Percentiles rank a stretch among this genome's conserved stretches.
Evolutionary conservation across 2,888 invertebrate genomes (phyloP).

Genomic region (Lycophotia porphyrea): DNA sequence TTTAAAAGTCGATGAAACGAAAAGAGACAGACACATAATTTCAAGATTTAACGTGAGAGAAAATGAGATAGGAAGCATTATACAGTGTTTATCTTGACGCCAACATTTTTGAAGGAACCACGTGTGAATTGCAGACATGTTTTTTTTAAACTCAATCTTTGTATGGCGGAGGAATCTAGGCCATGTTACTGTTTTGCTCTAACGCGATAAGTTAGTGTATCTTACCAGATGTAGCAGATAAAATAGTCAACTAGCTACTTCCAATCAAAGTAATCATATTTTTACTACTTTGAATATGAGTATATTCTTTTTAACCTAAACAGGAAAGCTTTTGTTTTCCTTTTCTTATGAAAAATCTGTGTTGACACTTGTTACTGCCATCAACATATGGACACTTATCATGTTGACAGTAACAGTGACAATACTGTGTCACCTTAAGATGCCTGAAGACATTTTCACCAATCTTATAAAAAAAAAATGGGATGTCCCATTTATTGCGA

Average conservation of each 20-base stretch:
- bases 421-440: not conserved
- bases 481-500: constrained; percentile 29
- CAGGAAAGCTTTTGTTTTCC: not conserved
- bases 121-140: too few species aligned
- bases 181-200: too few species aligned
- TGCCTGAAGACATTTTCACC: not conserved
- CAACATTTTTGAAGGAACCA: too few species aligned
- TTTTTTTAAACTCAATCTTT: too few species aligned
- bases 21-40: too few species aligned
- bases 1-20: too few species aligned
- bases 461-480: not conserved
- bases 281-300: not conserved
- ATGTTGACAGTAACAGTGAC: not conserved
- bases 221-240: not conserved
- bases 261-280: not conserved
- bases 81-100: too few species aligned
- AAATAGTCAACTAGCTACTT: not conserved
- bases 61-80: too few species aligned
- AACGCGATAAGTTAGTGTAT: too few species aligned
- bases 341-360: not conserved
- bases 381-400: not conserved
- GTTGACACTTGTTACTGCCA: not conserved
- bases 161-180: not conserved
- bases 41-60: too few species aligned
- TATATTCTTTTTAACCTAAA: not conserved